phyloP scores from a whole-genome alignment of 2,797 vertebrate genomes.

The Thunnus albacares region DNA sequence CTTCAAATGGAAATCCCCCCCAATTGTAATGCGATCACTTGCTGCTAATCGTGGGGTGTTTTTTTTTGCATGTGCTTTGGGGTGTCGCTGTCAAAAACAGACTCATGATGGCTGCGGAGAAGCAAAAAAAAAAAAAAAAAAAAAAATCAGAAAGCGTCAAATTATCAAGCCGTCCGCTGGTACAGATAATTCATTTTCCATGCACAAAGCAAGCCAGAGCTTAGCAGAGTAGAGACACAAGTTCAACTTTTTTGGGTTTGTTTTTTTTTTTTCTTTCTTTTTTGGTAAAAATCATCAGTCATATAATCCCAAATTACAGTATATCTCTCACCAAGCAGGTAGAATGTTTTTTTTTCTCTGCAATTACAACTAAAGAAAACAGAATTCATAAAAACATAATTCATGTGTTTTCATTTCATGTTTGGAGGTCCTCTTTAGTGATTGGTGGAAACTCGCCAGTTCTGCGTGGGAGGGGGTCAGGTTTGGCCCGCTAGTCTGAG shows the following conservation, averaged over 20 bases:
- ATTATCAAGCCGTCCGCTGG: slow-evolving; percentile 54
- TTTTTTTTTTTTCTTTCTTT: slow-evolving; percentile 34
- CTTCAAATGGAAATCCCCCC: slow-evolving; percentile 37
- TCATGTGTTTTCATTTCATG: slow-evolving; percentile 34
- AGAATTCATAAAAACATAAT: slow-evolving; percentile 51
- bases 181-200: slow-evolving; percentile 59
- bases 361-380: slow-evolving; percentile 67
- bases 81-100: slow-evolving; percentile 52
- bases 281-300: slow-evolving; percentile 64
- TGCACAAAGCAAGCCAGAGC: slow-evolving; percentile 78
- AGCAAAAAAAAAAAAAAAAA: slow-evolving; percentile 9
- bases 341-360: slow-evolving; percentile 59
- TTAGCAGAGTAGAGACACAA: slow-evolving; percentile 75
- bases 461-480: slow-evolving; percentile 65
- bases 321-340: slow-evolving; percentile 78
- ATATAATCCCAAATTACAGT: slow-evolving; percentile 77
- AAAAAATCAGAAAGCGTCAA: slow-evolving; percentile 51
- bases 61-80: slow-evolving; percentile 66
- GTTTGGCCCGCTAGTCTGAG: slow-evolving; percentile 70
- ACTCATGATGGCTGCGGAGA: slow-evolving; percentile 33
- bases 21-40: slow-evolving; percentile 40
- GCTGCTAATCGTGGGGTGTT: slow-evolving; percentile 14
- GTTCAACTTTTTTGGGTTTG: slow-evolving; percentile 48
- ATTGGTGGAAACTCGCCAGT: slow-evolving; percentile 41
- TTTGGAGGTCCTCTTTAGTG: slow-evolving; percentile 51